These are phyloP conservation scores for Drosophila kikkawai DNA, from an alignment of 1,140 invertebrate species.

Conservation along the genomic window DNA sequence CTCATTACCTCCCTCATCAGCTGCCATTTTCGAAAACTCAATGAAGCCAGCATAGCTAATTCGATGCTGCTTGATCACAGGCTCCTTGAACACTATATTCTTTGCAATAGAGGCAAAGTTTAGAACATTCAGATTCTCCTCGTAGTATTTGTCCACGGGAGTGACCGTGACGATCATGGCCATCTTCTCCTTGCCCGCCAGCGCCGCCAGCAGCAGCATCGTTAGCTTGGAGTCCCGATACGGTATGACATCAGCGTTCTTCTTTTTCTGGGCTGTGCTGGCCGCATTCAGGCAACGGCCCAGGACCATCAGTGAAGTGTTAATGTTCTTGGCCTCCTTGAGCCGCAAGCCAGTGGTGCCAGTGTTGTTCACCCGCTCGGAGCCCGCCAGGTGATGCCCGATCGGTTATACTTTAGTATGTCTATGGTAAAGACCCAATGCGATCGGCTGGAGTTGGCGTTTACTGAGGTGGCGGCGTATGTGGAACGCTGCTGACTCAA, in stretches of 20 bases:
- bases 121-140: constrained; percentile 93
- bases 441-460: too few species aligned
- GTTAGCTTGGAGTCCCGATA: constrained; percentile 94
- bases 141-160: constrained; percentile 89
- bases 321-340: constrained; percentile 89
- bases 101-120: constrained; percentile 91
- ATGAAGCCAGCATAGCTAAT: constrained; percentile 68
- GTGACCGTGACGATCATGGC: constrained; percentile 94
- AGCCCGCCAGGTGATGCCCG: constrained; percentile 91
- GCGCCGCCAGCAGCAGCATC: constrained; percentile 87
- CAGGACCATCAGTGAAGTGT: constrained; percentile 89
- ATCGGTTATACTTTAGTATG: constrained; percentile 87
- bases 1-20: constrained; percentile 1
- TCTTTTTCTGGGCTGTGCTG: constrained; percentile 85
- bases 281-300: constrained; percentile 93
- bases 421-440: constrained; percentile 95
- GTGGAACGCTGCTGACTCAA: constrained; percentile 88
- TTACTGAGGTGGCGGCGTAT: too few species aligned
- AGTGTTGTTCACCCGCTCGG: constrained; percentile 95
- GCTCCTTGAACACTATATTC: constrained; percentile 86
- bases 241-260: constrained; percentile 84
- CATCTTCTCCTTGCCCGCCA: constrained; percentile 90
- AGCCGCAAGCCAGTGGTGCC: constrained; percentile 92
- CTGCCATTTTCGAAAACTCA: constrained; percentile 21
- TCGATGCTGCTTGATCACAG: constrained; percentile 56